Evolutionary conservation across 2,888 invertebrate genomes (phyloP).

Genomic region (Drosophila parthenogenetica): DNA sequence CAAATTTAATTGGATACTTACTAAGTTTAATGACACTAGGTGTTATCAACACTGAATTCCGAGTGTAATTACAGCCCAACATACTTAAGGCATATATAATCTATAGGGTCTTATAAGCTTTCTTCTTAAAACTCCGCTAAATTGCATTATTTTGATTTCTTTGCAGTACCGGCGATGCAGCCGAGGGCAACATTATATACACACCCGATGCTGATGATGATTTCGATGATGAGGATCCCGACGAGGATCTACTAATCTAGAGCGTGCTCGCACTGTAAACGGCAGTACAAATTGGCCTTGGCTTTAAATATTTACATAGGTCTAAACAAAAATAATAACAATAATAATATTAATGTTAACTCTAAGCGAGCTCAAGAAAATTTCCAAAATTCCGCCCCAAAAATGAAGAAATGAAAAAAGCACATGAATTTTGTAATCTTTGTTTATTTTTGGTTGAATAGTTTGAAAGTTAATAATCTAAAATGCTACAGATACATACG

Average conservation of each 20-base stretch:
- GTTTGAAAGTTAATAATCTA: conserved; percentile 50
- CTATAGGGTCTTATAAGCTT: no score
- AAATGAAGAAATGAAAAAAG: conserved; percentile 8
- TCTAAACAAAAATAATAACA: conserved; percentile 15
- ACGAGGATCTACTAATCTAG: conserved; percentile 92
- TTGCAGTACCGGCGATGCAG: conserved; percentile 84
- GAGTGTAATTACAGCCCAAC: not conserved
- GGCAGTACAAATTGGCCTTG: conserved; percentile 79
- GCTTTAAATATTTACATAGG: conserved; percentile 66
- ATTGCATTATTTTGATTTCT: not conserved
- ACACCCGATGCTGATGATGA: conserved; percentile 92
- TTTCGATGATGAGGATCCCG: conserved; percentile 94
- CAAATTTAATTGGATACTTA: no score
- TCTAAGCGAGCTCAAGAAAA: conserved; percentile 42
- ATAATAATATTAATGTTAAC: conserved; percentile 38
- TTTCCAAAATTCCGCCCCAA: conserved; percentile 34
- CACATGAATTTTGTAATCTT: conserved; percentile 23
- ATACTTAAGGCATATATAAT: no score
- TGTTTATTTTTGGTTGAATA: conserved; percentile 27
- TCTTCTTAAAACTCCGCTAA: not conserved
- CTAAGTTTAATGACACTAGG: no score
- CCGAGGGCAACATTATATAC: conserved; percentile 89
- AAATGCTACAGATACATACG: conserved; percentile 15
- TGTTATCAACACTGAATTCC: not conserved
- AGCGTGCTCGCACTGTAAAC: conserved; percentile 45